A percentile compares a stretch with the other conserved stretches of the same genome.
phyloP scores from a whole-genome alignment of 2,113 vertebrate genomes.

The Acinonyx jubatus region DNA sequence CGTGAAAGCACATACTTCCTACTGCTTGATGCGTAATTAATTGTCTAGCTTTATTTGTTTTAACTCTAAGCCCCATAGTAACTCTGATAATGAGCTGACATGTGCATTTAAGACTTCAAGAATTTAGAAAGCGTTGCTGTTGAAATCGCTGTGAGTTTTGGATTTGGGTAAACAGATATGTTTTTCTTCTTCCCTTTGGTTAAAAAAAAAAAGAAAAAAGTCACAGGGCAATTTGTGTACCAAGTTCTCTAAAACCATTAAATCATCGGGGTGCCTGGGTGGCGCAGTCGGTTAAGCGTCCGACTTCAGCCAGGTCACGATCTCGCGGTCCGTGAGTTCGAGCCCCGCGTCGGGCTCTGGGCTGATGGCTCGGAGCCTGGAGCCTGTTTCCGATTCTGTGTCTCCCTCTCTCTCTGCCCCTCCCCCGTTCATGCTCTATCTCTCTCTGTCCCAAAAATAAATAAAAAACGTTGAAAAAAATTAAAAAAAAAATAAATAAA shows the following conservation, averaged over 20 bases:
- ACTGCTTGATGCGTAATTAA: neutral
- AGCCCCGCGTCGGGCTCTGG: too few relatives aligned
- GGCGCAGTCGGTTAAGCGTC: too few relatives aligned
- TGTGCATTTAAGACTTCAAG: neutral
- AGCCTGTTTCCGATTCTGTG: too few relatives aligned
- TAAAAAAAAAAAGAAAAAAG: neutral
- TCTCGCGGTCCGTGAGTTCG: too few relatives aligned
- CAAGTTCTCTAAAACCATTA: neutral
- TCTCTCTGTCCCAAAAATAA: too few relatives aligned
- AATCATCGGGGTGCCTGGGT: neutral
- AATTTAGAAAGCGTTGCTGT: neutral
- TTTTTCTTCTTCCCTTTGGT: neutral
- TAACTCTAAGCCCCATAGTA: neutral
- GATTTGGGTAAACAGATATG: neutral
- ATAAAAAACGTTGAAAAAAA: too few relatives aligned
- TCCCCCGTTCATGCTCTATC: too few relatives aligned
- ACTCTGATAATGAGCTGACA: neutral
- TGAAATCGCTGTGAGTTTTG: neutral
- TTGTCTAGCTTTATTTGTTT: constrained; percentile 26
- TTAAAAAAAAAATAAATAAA: neutral
- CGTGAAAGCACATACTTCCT: neutral
- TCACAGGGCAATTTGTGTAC: neutral
- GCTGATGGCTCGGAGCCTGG: too few relatives aligned
- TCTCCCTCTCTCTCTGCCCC: too few relatives aligned
- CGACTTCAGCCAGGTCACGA: too few relatives aligned